Conservation (phyloP, 1,140 invertebrate genomes). For the Lysiphlebus fabarum region DNA sequence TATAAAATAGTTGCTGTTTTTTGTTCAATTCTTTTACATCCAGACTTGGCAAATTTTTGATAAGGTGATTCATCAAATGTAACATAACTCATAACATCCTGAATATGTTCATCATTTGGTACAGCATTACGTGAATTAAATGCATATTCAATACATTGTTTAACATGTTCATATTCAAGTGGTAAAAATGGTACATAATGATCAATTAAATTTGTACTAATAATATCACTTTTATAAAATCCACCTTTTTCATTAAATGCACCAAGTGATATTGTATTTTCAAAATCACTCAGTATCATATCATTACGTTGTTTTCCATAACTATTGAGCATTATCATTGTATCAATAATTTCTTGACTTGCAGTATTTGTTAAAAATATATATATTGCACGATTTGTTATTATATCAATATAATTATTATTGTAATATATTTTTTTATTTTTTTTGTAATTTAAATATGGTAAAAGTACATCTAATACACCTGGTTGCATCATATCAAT, state of each 20-base stretch:
- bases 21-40: conserved; percentile 61
- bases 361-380: conserved; percentile 89
- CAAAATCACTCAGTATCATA: conserved; percentile 71
- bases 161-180: conserved; percentile 80
- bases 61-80: conserved; percentile 53
- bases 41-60: conserved; percentile 57
- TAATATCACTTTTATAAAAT: conserved; percentile 71
- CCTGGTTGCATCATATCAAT: conserved; percentile 88
- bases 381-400: conserved; percentile 77
- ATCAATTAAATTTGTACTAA: conserved; percentile 82
- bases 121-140: conserved; percentile 52
- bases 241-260: conserved; percentile 79
- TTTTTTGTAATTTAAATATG: conserved; percentile 76
- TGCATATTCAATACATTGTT: conserved; percentile 65
- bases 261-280: conserved; percentile 66
- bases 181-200: conserved; percentile 93
- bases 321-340: conserved; percentile 63
- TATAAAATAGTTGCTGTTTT: conserved; percentile 51
- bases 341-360: conserved; percentile 65
- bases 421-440: conserved; percentile 15
- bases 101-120: conserved; percentile 53
- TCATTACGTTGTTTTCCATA: conserved; percentile 65
- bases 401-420: conserved; percentile 42
- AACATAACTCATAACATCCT: conserved; percentile 47
- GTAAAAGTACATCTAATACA: conserved; percentile 79